Conservation (phyloP, 2,888 invertebrate species). For the Flexamia atlantica region DNA sequence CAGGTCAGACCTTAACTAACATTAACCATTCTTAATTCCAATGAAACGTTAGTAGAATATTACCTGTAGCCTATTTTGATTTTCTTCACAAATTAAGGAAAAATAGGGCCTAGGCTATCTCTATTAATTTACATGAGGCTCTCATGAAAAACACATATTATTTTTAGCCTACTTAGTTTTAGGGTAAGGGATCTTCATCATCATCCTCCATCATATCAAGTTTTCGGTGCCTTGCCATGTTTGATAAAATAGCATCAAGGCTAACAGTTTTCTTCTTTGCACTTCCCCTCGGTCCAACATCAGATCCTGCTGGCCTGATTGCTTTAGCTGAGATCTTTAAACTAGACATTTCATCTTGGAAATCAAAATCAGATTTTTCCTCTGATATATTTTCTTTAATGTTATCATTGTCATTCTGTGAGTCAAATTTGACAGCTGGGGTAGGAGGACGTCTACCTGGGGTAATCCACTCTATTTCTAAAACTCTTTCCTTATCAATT, state of each 20-base stretch:
- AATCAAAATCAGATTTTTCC: conserved; percentile 74
- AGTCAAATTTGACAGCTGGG: conserved; percentile 71
- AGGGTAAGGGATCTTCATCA: conserved; percentile 53
- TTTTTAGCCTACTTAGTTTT: background rate
- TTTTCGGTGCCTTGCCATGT: conserved; percentile 76
- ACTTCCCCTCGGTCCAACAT: conserved; percentile 73
- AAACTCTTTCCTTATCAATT: conserved; percentile 71
- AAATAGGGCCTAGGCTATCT: too few species aligned
- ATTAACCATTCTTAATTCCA: too few species aligned
- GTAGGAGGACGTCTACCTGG: conserved; percentile 74
- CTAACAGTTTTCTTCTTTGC: conserved; percentile 77
- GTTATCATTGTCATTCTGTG: conserved; percentile 68
- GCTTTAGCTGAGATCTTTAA: conserved; percentile 69
- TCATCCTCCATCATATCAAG: conserved; percentile 74
- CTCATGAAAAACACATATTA: too few species aligned
- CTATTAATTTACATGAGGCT: too few species aligned
- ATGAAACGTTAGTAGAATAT: too few species aligned
- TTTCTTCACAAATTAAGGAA: too few species aligned
- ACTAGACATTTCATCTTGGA: conserved; percentile 73
- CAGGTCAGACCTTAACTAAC: too few species aligned
- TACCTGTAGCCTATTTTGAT: too few species aligned
- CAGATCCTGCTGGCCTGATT: conserved; percentile 72
- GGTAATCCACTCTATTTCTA: conserved; percentile 74
- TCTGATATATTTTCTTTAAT: conserved; percentile 66
- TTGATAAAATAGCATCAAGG: conserved; percentile 77